Conservation (phyloP, 2,113 vertebrate genomes). For the Peromyscus polionotus region DNA sequence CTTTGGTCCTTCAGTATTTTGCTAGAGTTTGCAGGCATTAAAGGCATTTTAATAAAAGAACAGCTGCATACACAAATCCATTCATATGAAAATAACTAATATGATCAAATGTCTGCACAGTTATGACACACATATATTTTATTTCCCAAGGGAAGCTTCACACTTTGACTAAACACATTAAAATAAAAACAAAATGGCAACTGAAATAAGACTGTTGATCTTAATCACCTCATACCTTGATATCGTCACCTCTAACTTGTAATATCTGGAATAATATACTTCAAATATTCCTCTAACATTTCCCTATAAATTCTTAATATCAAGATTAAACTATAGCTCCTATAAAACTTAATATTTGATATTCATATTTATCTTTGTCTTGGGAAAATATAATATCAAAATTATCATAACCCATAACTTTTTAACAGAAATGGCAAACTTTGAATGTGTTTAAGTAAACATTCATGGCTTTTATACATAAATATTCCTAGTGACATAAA, state of each 20-base stretch:
- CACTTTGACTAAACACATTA: constrained; percentile 9
- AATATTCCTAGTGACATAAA: neutral
- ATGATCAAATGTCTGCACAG: neutral
- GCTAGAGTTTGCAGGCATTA: neutral
- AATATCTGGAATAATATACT: neutral
- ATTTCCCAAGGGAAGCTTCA: neutral
- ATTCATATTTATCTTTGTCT: neutral
- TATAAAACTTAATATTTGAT: neutral
- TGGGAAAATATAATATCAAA: neutral
- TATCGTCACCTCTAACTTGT: neutral
- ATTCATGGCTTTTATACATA: neutral
- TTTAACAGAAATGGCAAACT: neutral
- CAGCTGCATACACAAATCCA: neutral
- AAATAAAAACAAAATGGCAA: constrained; percentile 43
- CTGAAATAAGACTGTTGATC: constrained; percentile 8
- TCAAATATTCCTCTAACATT: constrained; percentile 3
- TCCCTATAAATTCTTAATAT: neutral
- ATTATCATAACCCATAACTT: neutral
- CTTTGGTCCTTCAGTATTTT: constrained; percentile 10
- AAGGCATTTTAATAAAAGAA: constrained; percentile 56
- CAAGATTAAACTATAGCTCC: constrained; percentile 5
- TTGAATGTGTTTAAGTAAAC: neutral
- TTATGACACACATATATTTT: neutral
- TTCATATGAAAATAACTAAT: constrained; percentile 11
- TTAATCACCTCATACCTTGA: neutral